Evolutionary conservation across 2,113 vertebrate genomes (phyloP), one percentile per base, ranked within the genome.

Genomic region (Scortum barcoo): DNA sequence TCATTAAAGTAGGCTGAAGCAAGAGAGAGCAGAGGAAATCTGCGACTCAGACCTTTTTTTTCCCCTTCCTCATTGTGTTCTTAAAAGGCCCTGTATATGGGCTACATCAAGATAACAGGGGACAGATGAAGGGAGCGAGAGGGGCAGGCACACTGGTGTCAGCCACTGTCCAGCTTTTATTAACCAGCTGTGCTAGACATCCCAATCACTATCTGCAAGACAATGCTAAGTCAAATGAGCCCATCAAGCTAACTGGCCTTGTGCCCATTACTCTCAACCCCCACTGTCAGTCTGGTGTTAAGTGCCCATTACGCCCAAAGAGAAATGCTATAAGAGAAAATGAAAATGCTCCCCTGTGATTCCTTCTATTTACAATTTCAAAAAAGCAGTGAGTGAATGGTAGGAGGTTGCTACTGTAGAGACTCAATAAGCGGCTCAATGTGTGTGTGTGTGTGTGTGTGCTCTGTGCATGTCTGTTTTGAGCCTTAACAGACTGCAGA

Each of bases 261-360:
- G 3, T 78, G 77, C 76, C 79, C 60, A 86, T 88, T 91, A 83
- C 24, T 71, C 58, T 88, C 74, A 69, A 57, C 61, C 72, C 87
- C 71, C 65, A 78, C 76, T 38, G 86, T 88, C 83, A 67, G 76
- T 26, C 61, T 69, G 56, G 48, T 85, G 53, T 90, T 91, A 89
- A 84, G 66, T 65, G 73, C 67, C 92, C 74, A 90, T 92, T 90
- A 89, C 67, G 69, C 54, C 84, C 12, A 72, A 76, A 88, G 81
- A 90, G 89, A 77, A 86, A 86, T 80, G 38, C 48, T 77, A 50
- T 53, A 56, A 75, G 36, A 85, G 78, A 68, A 62, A 72, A 86
- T 86, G 56, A 80, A 85, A 91, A 85, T 42, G 53, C 46, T 79
- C 78, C 81, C 71, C 38, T 58, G 51, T 62, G 85, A 82, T 51